Conservation (phyloP, 2,888 invertebrate genomes). For the Geophilus truncorum region DNA sequence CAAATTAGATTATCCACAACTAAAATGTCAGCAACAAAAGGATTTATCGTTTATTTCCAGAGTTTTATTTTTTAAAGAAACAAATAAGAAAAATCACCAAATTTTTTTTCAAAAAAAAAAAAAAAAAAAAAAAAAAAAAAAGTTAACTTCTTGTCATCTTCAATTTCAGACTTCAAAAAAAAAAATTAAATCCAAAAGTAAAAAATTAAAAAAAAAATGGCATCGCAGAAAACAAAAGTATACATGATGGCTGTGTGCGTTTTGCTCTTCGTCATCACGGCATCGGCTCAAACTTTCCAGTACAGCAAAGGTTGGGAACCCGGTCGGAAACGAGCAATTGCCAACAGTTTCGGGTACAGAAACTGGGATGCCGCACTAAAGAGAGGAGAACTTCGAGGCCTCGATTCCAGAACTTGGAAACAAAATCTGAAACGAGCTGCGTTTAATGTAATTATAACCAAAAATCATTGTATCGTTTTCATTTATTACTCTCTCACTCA, state of each 20-base stretch:
- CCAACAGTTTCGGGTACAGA: background rate
- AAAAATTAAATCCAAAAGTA: background rate
- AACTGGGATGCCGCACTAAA: background rate
- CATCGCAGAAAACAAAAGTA: background rate
- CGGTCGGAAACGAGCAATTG: constrained; percentile 54
- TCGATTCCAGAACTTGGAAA: background rate
- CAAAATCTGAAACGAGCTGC: background rate
- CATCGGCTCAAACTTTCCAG: constrained; percentile 54
- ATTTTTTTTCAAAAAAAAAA: background rate
- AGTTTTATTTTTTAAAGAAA: too few relatives aligned
- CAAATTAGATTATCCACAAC: too few relatives aligned
- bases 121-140: too few relatives aligned
- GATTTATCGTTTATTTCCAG: too few relatives aligned
- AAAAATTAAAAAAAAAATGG: background rate
- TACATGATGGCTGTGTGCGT: background rate
- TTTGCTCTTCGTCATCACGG: background rate
- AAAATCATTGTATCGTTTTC: too few relatives aligned
- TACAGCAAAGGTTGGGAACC: constrained; percentile 74
- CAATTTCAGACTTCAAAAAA: too few relatives aligned
- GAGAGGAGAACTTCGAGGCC: background rate
- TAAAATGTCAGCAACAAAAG: too few relatives aligned
- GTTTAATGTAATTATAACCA: background rate
- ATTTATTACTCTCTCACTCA: too few relatives aligned
- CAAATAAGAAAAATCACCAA: too few relatives aligned
- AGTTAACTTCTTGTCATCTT: too few relatives aligned